phyloP scores from a whole-genome alignment of 1,140 invertebrate genomes.

The Aphidius ervi region DNA sequence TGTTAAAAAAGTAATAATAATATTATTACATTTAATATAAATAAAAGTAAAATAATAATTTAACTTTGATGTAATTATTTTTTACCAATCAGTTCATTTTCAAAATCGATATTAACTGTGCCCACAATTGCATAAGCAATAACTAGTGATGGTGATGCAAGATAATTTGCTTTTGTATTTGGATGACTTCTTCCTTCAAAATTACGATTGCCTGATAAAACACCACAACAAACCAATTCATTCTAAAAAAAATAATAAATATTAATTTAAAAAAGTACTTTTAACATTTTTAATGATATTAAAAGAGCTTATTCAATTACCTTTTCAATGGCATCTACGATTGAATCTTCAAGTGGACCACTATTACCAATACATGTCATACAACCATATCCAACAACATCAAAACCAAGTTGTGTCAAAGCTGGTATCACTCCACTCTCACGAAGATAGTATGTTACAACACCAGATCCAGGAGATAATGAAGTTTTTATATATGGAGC shows the following conservation, averaged over 20 bases:
- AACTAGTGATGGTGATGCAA: constrained; percentile 91
- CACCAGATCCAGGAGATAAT: constrained; percentile 94
- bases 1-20: too few relatives aligned
- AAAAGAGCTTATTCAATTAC: constrained; percentile 44
- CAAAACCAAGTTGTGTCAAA: constrained; percentile 85
- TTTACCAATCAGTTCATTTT: constrained; percentile 79
- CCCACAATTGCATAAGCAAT: constrained; percentile 97
- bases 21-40: too few relatives aligned
- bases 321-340: constrained; percentile 91
- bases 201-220: constrained; percentile 94
- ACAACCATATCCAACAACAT: constrained; percentile 94
- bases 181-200: constrained; percentile 98
- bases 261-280: constrained; percentile 10
- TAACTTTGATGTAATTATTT: constrained; percentile 29
- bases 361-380: constrained; percentile 99
- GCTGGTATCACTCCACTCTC: constrained; percentile 84
- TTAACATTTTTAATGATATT: constrained; percentile 10
- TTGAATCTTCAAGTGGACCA: constrained; percentile 86
- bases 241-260: constrained; percentile 63
- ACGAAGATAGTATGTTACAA: constrained; percentile 93
- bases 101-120: constrained; percentile 91
- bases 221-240: constrained; percentile 92
- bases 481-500: constrained; percentile 95
- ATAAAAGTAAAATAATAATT: constrained; percentile 22
- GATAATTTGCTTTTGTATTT: constrained; percentile 91